phyloP scores from a whole-genome alignment of 1,140 invertebrate genomes.

The Pseudachorutes palmiensis region DNA sequence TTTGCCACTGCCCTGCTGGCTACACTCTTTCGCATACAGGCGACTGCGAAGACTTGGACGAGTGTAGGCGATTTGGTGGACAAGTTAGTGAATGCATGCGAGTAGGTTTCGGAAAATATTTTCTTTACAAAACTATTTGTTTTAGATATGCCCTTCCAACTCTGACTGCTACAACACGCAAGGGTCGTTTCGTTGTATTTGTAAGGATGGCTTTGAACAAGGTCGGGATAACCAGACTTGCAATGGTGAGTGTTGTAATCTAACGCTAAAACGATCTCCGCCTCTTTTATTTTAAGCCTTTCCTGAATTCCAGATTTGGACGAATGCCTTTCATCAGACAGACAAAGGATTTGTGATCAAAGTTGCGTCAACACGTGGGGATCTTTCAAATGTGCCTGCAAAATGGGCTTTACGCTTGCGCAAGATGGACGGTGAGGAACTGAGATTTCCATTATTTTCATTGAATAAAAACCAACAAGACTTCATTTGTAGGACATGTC shows the following conservation, averaged over 20 bases:
- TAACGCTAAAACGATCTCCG: neutral
- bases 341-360: constrained; percentile 65
- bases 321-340: constrained; percentile 47
- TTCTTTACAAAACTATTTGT: constrained; percentile 8
- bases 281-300: neutral
- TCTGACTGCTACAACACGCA: constrained; percentile 51
- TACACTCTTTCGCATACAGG: constrained; percentile 45
- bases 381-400: constrained; percentile 66
- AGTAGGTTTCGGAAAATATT: constrained; percentile 3
- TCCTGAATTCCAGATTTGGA: constrained; percentile 48
- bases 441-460: neutral
- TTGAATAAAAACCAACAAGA: neutral
- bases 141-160: constrained; percentile 44
- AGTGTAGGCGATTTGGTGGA: constrained; percentile 49
- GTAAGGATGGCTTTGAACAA: constrained; percentile 60
- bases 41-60: constrained; percentile 56
- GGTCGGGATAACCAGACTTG: constrained; percentile 44
- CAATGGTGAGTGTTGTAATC: constrained; percentile 42
- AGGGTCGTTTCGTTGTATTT: constrained; percentile 54
- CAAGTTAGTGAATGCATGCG: constrained; percentile 29
- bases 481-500: constrained; percentile 53
- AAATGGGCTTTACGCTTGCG: constrained; percentile 60
- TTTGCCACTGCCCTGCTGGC: constrained; percentile 63
- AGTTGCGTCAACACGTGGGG: constrained; percentile 78
- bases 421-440: constrained; percentile 56